phyloP scores from a whole-genome alignment of 2,113 vertebrate genomes.

The Oryzias curvinotus region DNA sequence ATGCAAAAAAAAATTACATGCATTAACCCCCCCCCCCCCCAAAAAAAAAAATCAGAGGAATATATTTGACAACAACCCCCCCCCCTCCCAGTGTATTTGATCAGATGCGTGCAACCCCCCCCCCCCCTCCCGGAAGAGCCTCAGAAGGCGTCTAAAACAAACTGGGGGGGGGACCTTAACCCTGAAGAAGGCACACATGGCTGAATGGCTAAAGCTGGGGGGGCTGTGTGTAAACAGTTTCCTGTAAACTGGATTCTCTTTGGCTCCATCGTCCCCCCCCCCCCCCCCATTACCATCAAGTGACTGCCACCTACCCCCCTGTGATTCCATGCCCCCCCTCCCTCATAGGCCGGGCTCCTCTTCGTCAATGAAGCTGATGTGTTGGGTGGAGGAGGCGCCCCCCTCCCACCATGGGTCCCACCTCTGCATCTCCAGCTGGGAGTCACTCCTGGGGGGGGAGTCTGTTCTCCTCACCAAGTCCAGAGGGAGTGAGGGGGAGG shows the following conservation, averaged over 20 bases:
- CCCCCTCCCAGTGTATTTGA: too few relatives aligned
- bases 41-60: slow-evolving; percentile 11
- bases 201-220: slow-evolving; percentile 77
- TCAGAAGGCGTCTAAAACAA: neutral
- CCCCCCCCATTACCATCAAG: neutral
- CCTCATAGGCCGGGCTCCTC: slow-evolving; percentile 76
- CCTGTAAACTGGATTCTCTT: too few relatives aligned
- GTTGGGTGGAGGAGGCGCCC: slow-evolving; percentile 59
- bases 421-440: slow-evolving; percentile 77
- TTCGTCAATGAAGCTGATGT: slow-evolving; percentile 82
- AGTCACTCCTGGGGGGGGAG: neutral
- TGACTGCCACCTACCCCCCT: neutral
- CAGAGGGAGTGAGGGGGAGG: slow-evolving; percentile 57
- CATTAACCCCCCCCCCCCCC: too few relatives aligned
- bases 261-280: neutral
- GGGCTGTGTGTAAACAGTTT: slow-evolving; percentile 51
- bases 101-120: too few relatives aligned
- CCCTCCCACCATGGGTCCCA: slow-evolving; percentile 48
- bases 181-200: slow-evolving; percentile 81
- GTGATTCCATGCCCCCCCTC: neutral
- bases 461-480: slow-evolving; percentile 43
- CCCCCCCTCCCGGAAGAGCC: too few relatives aligned
- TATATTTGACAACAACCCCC: slow-evolving; percentile 47
- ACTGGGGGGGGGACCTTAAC: slow-evolving; percentile 15
- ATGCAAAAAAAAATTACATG: too few relatives aligned